These are phyloP conservation scores for Elaphurus davidianus DNA, from an alignment of 2,113 vertebrate species.

Conservation along the genomic window DNA sequence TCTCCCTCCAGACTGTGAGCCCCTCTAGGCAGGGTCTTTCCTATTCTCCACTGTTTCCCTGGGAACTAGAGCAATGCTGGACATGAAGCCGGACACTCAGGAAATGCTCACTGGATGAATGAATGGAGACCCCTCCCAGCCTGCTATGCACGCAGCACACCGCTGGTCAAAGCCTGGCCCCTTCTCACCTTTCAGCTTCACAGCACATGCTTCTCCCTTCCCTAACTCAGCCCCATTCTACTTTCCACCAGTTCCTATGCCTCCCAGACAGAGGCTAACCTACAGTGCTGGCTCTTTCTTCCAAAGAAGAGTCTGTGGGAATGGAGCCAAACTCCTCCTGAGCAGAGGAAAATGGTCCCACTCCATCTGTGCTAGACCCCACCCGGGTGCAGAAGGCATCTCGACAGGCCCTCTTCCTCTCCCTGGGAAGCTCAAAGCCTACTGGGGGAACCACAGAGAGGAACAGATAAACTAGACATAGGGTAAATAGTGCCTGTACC, in stretches of 20 bases:
- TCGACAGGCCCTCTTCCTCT: neutral
- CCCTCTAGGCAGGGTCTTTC: neutral
- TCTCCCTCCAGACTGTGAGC: neutral
- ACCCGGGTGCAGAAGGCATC: neutral
- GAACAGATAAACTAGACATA: neutral
- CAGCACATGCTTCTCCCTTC: neutral
- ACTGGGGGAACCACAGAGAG: rapidly evolving
- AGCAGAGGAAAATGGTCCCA: neutral
- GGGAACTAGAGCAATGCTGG: neutral
- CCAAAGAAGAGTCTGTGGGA: neutral
- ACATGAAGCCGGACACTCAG: no score
- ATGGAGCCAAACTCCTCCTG: neutral
- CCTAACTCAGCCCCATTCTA: neutral
- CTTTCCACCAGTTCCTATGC: no score
- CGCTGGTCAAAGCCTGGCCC: neutral
- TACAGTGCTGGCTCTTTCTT: neutral
- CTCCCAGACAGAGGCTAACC: neutral
- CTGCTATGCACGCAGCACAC: neutral
- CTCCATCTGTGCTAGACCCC: neutral
- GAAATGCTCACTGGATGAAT: neutral
- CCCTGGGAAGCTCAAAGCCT: neutral
- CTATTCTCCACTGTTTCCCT: neutral
- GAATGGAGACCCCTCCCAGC: neutral
- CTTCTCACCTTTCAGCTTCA: neutral
- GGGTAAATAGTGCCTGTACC: neutral